These are phyloP conservation scores for Phalacrocorax aristotelis DNA, from an alignment of 2,113 vertebrate genomes.

Conservation along the genomic window DNA sequence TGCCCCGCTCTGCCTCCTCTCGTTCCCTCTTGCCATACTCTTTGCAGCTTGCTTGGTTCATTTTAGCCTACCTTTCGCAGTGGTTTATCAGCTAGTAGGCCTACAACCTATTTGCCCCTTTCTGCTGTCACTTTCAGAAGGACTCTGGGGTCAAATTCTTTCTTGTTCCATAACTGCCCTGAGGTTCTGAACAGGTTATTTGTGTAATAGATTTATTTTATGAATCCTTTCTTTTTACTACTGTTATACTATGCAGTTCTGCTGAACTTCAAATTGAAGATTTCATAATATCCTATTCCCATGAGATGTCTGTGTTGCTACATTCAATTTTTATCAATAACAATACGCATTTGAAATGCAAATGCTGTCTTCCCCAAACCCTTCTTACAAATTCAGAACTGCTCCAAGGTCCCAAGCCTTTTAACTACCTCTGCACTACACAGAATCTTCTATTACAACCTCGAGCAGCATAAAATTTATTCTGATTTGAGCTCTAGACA, in stretches of 20 bases:
- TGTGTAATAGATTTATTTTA: neutral
- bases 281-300: neutral
- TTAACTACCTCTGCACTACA: neutral
- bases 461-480: neutral
- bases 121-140: neutral
- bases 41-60: neutral
- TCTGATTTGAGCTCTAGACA: neutral
- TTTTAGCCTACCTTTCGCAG: neutral
- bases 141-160: neutral
- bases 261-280: neutral
- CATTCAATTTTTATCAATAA: slow-evolving; percentile 6
- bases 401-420: neutral
- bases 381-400: neutral
- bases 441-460: neutral
- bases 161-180: neutral
- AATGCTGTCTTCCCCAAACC: neutral
- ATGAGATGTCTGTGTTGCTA: neutral
- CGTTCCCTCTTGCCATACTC: rapidly evolving
- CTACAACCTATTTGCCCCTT: neutral
- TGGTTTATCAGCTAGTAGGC: neutral
- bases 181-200: neutral
- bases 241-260: neutral
- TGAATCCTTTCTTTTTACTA: neutral
- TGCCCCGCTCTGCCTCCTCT: neutral
- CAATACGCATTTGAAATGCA: neutral